phyloP scores from a whole-genome alignment of 2,888 invertebrate species.

The Drosophila tanythrix region DNA sequence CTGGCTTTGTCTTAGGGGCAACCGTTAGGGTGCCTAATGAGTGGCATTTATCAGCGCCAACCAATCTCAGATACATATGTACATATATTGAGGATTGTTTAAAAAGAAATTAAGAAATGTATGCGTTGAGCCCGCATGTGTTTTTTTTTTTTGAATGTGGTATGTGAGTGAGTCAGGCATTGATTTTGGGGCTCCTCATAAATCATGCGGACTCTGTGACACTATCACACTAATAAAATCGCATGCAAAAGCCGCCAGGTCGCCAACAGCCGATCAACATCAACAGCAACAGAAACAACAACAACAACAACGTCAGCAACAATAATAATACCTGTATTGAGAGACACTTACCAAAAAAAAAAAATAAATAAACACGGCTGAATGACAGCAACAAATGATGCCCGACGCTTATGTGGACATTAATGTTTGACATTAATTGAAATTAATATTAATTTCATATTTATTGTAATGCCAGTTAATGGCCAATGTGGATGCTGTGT shows the following conservation, averaged over 20 bases:
- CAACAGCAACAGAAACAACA: conserved; percentile 36
- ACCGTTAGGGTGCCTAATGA: conserved; percentile 77
- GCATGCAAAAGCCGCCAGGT: conserved; percentile 66
- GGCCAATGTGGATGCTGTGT: conserved; percentile 46
- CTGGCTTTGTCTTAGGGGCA: conserved; percentile 35
- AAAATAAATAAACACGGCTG: conserved; percentile 26
- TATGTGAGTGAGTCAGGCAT: conserved; percentile 49
- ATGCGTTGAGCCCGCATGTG: conserved; percentile 38
- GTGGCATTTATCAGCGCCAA: conserved; percentile 69
- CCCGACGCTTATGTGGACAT: conserved; percentile 82
- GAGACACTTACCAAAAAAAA: conserved; percentile 30
- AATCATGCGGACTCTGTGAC: conserved; percentile 83
- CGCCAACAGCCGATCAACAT: conserved; percentile 48
- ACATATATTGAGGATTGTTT: conserved; percentile 50
- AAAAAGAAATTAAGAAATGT: conserved; percentile 69
- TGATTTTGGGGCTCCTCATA: conserved; percentile 69
- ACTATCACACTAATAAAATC: conserved; percentile 84
- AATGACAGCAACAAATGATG: conserved; percentile 82
- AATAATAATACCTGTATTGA: conserved; percentile 40
- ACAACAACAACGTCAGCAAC: conserved; percentile 10
- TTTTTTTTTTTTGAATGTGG: not conserved
- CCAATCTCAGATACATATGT: conserved; percentile 25
- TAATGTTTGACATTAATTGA: conserved; percentile 84
- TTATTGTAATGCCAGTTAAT: conserved; percentile 79
- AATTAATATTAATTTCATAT: conserved; percentile 84